Conservation (phyloP, 2,888 invertebrate genomes). For the Andrena chrysosceles region DNA sequence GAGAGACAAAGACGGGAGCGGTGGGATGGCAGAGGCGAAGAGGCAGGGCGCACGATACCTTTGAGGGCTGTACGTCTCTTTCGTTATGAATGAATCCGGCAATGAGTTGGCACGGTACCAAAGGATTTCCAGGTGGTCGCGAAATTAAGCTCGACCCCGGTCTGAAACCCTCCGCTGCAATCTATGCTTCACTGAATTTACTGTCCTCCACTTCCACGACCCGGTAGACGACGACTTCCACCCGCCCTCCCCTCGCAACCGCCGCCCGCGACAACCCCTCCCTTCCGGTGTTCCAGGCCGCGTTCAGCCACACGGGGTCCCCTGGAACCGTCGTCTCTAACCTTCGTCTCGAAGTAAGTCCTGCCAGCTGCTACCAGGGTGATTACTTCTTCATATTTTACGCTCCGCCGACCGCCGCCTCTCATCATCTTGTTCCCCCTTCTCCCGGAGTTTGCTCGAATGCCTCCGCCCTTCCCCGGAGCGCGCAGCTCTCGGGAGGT, state of each 20-base stretch:
- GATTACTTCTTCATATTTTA: slow-evolving; percentile 73
- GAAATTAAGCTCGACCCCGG: slow-evolving; percentile 76
- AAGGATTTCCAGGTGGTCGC: slow-evolving; percentile 75
- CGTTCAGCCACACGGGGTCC: slow-evolving; percentile 44
- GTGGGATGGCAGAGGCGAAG: background rate
- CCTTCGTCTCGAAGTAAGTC: slow-evolving; percentile 64
- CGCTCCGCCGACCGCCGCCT: slow-evolving; percentile 60
- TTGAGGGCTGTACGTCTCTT: slow-evolving; percentile 66
- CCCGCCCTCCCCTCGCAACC: slow-evolving; percentile 39
- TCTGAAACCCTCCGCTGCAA: slow-evolving; percentile 67
- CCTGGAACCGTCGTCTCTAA: slow-evolving; percentile 57
- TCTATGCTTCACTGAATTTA: slow-evolving; percentile 74
- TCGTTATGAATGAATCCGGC: slow-evolving; percentile 75
- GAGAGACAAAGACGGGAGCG: slow-evolving; percentile 28
- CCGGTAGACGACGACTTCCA: slow-evolving; percentile 55
- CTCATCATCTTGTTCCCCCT: slow-evolving; percentile 56
- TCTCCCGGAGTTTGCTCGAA: slow-evolving; percentile 39
- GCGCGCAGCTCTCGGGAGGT: slow-evolving; percentile 5
- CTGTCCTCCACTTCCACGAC: slow-evolving; percentile 60
- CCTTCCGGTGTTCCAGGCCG: slow-evolving; percentile 47
- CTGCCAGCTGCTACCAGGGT: slow-evolving; percentile 68
- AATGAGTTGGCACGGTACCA: slow-evolving; percentile 77
- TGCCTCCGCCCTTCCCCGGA: background rate
- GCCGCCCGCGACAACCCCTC: slow-evolving; percentile 56
- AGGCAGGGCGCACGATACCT: slow-evolving; percentile 51